Percentiles rank a stretch among this genome's conserved stretches.
phyloP scores from a whole-genome alignment of 2,888 invertebrate genomes.

The Octodonta nipae region DNA sequence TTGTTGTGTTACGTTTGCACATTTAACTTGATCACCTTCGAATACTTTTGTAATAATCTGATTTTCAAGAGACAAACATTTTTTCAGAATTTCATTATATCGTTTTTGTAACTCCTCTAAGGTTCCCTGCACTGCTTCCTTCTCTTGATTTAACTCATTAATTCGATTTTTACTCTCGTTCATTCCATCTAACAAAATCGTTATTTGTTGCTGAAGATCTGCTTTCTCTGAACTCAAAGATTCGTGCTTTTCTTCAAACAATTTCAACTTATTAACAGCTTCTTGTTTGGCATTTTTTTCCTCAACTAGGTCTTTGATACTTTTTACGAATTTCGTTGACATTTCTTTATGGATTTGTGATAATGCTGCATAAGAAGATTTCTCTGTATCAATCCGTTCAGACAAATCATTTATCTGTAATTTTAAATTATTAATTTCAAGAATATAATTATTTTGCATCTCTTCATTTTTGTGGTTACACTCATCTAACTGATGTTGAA shows the following conservation, averaged over 20 bases:
- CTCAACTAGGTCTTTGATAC: constrained; percentile 21
- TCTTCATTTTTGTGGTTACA: constrained; percentile 16
- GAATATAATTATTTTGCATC: constrained; percentile 12
- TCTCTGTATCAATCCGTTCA: constrained; percentile 16
- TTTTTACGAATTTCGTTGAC: constrained; percentile 21
- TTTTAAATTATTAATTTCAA: constrained; percentile 15
- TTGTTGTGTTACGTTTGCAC: background rate
- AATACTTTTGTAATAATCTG: too few relatives aligned
- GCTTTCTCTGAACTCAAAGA: too few relatives aligned
- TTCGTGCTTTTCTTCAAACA: too few relatives aligned
- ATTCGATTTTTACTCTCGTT: constrained; percentile 13
- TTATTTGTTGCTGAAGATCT: constrained; percentile 14
- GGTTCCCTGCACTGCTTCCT: constrained; percentile 6
- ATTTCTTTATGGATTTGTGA: constrained; percentile 24
- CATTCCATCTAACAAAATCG: constrained; percentile 11
- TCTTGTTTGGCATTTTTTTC: constrained; percentile 21
- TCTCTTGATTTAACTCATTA: constrained; percentile 11
- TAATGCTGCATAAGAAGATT: constrained; percentile 16
- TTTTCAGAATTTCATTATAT: constrained; percentile 9
- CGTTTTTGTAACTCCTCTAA: constrained; percentile 10
- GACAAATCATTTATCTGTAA: constrained; percentile 14
- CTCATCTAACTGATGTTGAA: too few relatives aligned
- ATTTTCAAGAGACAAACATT: constrained; percentile 11
- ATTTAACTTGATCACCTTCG: constrained; percentile 4
- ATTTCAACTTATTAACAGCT: constrained; percentile 11